These are phyloP conservation scores for Gephyroberyx darwinii DNA, from an alignment of 2,797 vertebrate genomes.

Conservation along the genomic window DNA sequence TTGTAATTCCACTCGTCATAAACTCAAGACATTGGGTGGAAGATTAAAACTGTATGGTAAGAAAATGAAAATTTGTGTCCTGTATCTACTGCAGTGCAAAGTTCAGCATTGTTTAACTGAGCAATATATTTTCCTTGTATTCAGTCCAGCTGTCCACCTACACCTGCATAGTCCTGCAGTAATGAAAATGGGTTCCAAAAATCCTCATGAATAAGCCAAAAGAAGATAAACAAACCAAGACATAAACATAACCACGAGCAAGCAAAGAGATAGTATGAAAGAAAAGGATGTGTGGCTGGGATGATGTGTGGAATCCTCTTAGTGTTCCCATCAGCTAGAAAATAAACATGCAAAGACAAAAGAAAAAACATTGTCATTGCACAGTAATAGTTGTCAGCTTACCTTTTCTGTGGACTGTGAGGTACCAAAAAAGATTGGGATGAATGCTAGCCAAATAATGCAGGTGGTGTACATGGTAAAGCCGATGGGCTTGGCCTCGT, in stretches of 20 bases:
- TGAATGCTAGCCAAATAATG: conserved; percentile 99
- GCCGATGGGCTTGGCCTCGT: conserved; percentile 98
- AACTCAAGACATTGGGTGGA: conserved; percentile 18
- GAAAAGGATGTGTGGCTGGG: background rate
- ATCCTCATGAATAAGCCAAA: background rate
- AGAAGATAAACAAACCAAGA: background rate
- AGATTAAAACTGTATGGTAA: conserved; percentile 12
- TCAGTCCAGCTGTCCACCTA: background rate
- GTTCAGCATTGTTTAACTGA: conserved; percentile 5
- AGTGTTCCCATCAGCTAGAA: background rate
- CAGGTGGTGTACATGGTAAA: conserved; percentile 99
- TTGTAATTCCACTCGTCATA: conserved; percentile 28
- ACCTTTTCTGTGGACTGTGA: conserved; percentile 99
- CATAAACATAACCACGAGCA: background rate
- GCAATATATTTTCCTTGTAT: background rate
- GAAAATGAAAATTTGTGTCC: conserved; percentile 1
- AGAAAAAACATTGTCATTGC: background rate
- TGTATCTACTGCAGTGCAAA: background rate
- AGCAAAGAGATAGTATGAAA: background rate
- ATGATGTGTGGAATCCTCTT: background rate
- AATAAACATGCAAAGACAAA: background rate
- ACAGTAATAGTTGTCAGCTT: conserved; percentile 54
- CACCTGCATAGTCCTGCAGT: conserved; percentile 6
- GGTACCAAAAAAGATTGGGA: conserved; percentile 99
- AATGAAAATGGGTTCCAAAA: conserved; percentile 6